Conservation (phyloP, 2,888 invertebrate genomes). For the Sisyra terminalis region DNA sequence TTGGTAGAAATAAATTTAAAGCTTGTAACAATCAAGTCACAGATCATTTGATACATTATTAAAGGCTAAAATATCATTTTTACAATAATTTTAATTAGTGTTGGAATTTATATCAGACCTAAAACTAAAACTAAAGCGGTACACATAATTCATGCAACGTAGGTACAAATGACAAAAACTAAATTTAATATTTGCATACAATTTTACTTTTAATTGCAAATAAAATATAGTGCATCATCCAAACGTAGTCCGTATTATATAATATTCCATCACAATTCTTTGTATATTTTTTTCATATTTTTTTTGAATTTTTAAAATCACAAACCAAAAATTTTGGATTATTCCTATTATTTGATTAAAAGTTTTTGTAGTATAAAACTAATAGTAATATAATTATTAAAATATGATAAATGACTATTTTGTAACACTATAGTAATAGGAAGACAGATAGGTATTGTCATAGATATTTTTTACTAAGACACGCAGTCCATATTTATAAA, state of each 20-base stretch:
- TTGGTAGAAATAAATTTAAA: too few relatives aligned
- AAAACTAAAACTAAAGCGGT: neutral
- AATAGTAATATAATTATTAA: too few relatives aligned
- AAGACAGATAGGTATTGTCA: too few relatives aligned
- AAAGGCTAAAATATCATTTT: neutral
- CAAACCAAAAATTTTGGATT: constrained; percentile 1
- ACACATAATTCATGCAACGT: constrained; percentile 5
- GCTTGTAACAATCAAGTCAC: too few relatives aligned
- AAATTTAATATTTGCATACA: neutral
- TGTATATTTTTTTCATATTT: neutral
- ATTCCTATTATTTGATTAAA: neutral
- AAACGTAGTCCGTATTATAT: too few relatives aligned
- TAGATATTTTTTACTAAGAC: too few relatives aligned
- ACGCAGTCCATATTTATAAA: too few relatives aligned
- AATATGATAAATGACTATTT: too few relatives aligned
- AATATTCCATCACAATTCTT: neutral
- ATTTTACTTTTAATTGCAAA: too few relatives aligned
- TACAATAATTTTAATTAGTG: neutral
- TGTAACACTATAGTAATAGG: too few relatives aligned
- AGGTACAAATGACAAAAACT: constrained; percentile 7
- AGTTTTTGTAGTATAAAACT: too few relatives aligned
- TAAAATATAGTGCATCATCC: too few relatives aligned
- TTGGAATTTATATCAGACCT: constrained; percentile 1
- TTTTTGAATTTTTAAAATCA: neutral
- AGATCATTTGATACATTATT: neutral